Evolutionary conservation across 1,140 invertebrate genomes (phyloP).

Genomic region (Pinna nobilis): DNA sequence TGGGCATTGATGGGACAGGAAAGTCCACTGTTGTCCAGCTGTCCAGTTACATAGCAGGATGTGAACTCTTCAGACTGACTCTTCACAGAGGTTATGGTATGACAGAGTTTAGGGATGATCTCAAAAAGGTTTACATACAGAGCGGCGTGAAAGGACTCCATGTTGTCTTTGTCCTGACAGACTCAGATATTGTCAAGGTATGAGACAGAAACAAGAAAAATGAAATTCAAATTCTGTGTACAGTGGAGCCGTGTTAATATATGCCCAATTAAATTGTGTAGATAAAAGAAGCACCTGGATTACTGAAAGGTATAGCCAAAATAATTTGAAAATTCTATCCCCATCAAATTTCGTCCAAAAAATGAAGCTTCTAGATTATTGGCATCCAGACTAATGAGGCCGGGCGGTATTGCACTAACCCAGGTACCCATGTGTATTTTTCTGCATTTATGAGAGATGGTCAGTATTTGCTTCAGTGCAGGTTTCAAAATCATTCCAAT

Average conservation of each 20-base stretch:
- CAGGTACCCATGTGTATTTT: too few species aligned
- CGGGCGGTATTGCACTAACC: too few species aligned
- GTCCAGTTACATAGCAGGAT: constrained; percentile 68
- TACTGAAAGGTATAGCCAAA: too few species aligned
- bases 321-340: too few species aligned
- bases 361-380: too few species aligned
- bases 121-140: constrained; percentile 80
- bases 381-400: too few species aligned
- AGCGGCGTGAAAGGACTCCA: constrained; percentile 68
- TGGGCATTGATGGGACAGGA: constrained; percentile 74
- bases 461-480: too few species aligned
- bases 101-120: constrained; percentile 84
- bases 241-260: not conserved
- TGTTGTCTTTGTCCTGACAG: constrained; percentile 72
- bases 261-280: too few species aligned
- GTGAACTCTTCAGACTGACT: constrained; percentile 70
- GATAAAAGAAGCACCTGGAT: too few species aligned
- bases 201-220: not conserved
- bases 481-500: too few species aligned
- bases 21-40: constrained; percentile 70
- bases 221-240: not conserved
- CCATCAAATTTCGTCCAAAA: too few species aligned
- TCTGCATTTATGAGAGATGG: too few species aligned
- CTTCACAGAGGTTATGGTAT: constrained; percentile 87
- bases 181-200: constrained; percentile 80